These are phyloP conservation scores for Hippasteria phrygiana DNA, from an alignment of 53 echinoderm and acorn worm species.

Conservation along the genomic window DNA sequence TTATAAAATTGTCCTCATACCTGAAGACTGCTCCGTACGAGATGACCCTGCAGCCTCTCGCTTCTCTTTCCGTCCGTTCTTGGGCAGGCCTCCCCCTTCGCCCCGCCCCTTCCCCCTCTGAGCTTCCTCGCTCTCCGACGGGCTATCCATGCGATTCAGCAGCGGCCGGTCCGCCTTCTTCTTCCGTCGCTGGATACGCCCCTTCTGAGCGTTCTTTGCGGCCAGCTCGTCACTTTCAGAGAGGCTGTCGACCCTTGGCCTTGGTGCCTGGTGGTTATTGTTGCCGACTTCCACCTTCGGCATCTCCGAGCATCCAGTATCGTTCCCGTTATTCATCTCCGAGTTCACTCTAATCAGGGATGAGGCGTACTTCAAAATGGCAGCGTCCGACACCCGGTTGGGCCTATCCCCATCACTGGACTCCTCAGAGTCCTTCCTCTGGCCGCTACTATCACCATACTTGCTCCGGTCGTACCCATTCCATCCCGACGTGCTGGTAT, in stretches of 20 bases:
- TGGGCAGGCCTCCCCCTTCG: slow-evolving; percentile 4
- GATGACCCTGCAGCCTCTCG: slow-evolving; percentile 46
- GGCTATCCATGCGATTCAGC: slow-evolving; percentile 70
- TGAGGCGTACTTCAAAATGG: slow-evolving; percentile 57
- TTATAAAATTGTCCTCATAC: not conserved
- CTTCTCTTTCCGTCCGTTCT: slow-evolving; percentile 22
- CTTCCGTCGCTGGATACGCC: slow-evolving; percentile 75
- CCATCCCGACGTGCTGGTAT: slow-evolving; percentile 48
- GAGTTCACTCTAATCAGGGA: slow-evolving; percentile 35
- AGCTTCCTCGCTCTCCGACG: slow-evolving; percentile 81
- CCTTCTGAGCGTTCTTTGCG: slow-evolving; percentile 38
- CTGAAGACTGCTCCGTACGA: slow-evolving; percentile 40
- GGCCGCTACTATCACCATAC: slow-evolving; percentile 9
- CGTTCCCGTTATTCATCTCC: not conserved
- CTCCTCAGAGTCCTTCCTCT: slow-evolving; percentile 59
- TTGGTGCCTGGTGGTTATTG: not conserved
- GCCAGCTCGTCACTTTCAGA: slow-evolving; percentile 83
- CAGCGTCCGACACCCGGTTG: slow-evolving; percentile 30
- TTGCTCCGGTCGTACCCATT: slow-evolving; percentile 36
- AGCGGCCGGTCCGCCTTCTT: slow-evolving; percentile 67
- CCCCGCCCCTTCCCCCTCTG: slow-evolving; percentile 59
- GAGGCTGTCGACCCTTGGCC: slow-evolving; percentile 75
- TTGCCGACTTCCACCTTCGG: slow-evolving; percentile 14
- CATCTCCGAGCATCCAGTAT: slow-evolving; percentile 35
- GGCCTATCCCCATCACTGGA: slow-evolving; percentile 49